These are phyloP conservation scores for Pseudopodoces humilis DNA, from an alignment of 2,113 vertebrate genomes.

Conservation along the genomic window DNA sequence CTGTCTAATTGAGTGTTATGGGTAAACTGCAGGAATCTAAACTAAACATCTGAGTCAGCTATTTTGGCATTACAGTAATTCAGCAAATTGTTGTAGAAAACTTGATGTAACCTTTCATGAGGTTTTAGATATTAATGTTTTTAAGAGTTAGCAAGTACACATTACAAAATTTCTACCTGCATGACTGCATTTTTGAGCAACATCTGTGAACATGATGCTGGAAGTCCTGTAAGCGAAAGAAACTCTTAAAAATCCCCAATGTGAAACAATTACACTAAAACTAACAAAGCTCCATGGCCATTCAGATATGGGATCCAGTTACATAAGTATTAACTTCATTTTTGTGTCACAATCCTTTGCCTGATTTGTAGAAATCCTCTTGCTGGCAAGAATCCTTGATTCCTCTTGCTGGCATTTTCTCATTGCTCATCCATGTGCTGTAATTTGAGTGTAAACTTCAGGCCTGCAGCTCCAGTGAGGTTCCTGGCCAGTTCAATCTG, in stretches of 20 bases:
- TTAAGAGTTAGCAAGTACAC: neutral
- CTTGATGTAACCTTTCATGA: neutral
- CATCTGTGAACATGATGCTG: neutral
- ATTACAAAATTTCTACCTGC: neutral
- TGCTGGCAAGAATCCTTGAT: neutral
- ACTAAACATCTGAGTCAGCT: neutral
- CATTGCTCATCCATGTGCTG: neutral
- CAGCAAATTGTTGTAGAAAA: neutral
- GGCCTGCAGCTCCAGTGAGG: conserved; percentile 70
- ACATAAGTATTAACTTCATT: neutral
- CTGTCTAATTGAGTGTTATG: fast-evolving
- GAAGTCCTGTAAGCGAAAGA: neutral
- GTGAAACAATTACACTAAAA: neutral
- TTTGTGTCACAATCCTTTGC: neutral
- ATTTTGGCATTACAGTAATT: neutral
- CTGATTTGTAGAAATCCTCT: neutral
- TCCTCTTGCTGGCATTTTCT: neutral
- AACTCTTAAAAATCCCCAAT: neutral
- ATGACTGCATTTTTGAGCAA: fast-evolving
- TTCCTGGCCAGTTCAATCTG: conserved; percentile 86
- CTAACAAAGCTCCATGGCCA: neutral
- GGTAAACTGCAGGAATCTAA: neutral
- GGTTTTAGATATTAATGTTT: fast-evolving
- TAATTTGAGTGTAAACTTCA: conserved; percentile 85
- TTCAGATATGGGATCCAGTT: neutral